These are phyloP conservation scores for Cryptoblepharus egeriae DNA, from an alignment of 2,797 vertebrate species.

Conservation along the genomic window DNA sequence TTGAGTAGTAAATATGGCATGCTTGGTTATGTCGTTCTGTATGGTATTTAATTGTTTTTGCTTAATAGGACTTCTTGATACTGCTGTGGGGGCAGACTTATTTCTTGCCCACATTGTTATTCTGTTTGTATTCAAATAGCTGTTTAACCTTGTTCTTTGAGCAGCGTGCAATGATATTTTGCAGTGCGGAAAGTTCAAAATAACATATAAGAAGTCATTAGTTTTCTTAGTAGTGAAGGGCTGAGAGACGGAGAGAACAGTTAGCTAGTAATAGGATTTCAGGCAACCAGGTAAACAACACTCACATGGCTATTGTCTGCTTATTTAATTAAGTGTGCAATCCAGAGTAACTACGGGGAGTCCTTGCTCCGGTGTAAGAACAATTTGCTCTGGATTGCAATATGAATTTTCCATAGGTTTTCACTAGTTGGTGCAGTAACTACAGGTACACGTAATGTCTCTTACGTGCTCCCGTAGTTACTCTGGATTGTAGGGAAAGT, in stretches of 20 bases:
- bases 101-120: slow-evolving; percentile 34
- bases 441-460: too few relatives aligned
- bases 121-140: slow-evolving; percentile 51
- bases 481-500: too few relatives aligned
- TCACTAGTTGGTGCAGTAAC: too few relatives aligned
- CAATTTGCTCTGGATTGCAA: too few relatives aligned
- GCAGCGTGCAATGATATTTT: slow-evolving; percentile 34
- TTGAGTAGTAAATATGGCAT: slow-evolving; percentile 62
- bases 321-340: not conserved
- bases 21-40: slow-evolving; percentile 62
- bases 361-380: too few relatives aligned
- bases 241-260: slow-evolving; percentile 8
- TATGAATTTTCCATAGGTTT: too few relatives aligned
- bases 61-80: slow-evolving; percentile 38
- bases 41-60: slow-evolving; percentile 45
- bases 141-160: slow-evolving; percentile 58
- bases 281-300: slow-evolving; percentile 45
- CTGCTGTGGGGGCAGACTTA: slow-evolving; percentile 23
- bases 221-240: slow-evolving; percentile 3
- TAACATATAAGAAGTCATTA: slow-evolving; percentile 49
- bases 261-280: slow-evolving; percentile 45
- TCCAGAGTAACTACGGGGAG: too few relatives aligned
- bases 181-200: slow-evolving; percentile 55
- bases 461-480: too few relatives aligned
- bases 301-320: slow-evolving; percentile 47